Base-by-base conservation (phyloP, 2,113 vertebrate genomes). In the Scopus umbretta region DNA sequence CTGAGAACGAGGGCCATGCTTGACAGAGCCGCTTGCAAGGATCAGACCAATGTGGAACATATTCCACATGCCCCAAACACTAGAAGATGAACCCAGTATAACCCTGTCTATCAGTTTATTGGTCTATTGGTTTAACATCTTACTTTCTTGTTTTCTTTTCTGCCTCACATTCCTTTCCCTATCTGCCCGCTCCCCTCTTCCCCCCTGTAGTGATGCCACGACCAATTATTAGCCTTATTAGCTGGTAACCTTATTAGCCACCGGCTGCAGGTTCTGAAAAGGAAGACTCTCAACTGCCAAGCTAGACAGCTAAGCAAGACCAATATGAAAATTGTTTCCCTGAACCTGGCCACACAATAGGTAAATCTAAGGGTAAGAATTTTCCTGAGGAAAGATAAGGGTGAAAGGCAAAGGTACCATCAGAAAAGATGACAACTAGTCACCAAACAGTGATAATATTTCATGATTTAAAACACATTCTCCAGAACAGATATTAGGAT, bases 331-430 rank as follows among this genome's bases (percentile, higher is more conserved):
- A 45, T 6, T 1, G 5, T 29, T 59, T 66, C 47, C 6, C 55
- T 55, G 34, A 29, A 61, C 5, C 58, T 42, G 34, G 27, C 22
- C 16, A 47, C 9, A 38, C 4, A 32, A 18, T 5, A 17, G 16
- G 19, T 6, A 70, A n/a, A 30, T 50, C 7, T 21, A 70, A 42
- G 25, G 29, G 52, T 3, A 70, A 45, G 32, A 88, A 70, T 83
- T 76, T 0, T 0, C 10, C 30, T 7, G 12, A 75, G 38, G 40
- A 68, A 87, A 71, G 16, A 16, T 1, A 22, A 71, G 7, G 23
- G 13, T 23, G 52, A 90, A 78, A 83, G 42, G 11, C 12, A 89
- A 67, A 56, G 7, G 21, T 26, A 30, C 16, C 12, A 8, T 43
- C 20, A 80, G 49, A 47, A 80, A 91, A 38, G 18, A 63, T n/a